phyloP scores from a whole-genome alignment of 2,113 vertebrate species.

The Elephantulus edwardii region DNA sequence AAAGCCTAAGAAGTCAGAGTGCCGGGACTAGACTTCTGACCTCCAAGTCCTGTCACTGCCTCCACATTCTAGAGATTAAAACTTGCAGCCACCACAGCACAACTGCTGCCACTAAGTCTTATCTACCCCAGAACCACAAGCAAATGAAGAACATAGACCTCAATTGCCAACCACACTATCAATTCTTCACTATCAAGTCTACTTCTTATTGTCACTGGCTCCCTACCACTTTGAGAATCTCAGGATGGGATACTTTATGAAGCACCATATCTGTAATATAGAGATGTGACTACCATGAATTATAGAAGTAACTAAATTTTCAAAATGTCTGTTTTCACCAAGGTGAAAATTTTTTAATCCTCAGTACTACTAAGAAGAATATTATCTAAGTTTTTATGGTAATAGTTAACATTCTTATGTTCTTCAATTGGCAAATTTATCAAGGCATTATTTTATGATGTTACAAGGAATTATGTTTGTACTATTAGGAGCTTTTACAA shows the following conservation, averaged over 20 bases:
- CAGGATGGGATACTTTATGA: background rate
- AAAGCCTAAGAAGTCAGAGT: background rate
- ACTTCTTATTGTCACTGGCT: no score
- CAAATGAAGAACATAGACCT: background rate
- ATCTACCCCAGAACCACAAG: accelerated
- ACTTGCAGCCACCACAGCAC: background rate
- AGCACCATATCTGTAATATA: background rate
- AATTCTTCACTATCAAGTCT: background rate
- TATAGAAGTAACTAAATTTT: conserved; percentile 1
- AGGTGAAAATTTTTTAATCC: background rate
- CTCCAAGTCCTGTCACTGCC: background rate
- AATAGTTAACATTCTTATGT: conserved; percentile 10
- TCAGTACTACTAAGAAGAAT: conserved; percentile 7
- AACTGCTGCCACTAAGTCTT: background rate
- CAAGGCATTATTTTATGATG: background rate
- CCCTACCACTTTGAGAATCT: background rate
- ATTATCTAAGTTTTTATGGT: background rate
- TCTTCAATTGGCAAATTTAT: background rate
- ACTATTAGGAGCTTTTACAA: background rate
- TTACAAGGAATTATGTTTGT: background rate
- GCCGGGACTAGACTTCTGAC: background rate
- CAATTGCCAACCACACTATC: background rate
- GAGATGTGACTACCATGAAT: background rate
- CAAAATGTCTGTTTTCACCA: background rate
- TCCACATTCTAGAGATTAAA: background rate